A percentile compares a stretch with the other conserved stretches of the same genome.
Conservation (phyloP, 2,113 vertebrate genomes). For the Cyanoderma ruficeps region DNA sequence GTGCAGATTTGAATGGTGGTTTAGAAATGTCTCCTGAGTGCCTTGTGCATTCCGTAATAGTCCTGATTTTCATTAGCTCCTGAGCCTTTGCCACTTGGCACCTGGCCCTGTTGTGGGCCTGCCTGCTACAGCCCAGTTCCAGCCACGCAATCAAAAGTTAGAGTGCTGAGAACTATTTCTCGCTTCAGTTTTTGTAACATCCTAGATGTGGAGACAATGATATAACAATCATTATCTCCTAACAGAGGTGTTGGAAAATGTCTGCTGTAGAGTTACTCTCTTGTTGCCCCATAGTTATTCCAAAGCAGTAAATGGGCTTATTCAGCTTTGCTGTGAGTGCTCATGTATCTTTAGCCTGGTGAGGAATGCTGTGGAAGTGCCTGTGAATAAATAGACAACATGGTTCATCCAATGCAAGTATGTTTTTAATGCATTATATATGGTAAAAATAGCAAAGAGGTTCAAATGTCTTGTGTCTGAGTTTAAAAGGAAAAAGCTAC, state of each 20-base stretch:
- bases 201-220: not conserved
- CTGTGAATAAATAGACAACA: not conserved
- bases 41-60: not conserved
- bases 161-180: not conserved
- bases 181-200: not conserved
- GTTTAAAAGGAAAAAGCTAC: not conserved
- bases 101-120: not conserved
- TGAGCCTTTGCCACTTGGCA: not conserved
- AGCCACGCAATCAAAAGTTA: not conserved
- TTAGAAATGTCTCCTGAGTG: not conserved
- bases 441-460: not conserved
- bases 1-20: not conserved
- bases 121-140: not conserved
- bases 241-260: not conserved
- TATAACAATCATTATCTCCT: not conserved
- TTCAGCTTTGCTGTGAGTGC: not conserved
- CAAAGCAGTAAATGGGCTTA: not conserved
- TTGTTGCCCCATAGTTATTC: not conserved
- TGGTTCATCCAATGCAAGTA: not conserved
- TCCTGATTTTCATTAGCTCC: not conserved
- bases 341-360: not conserved
- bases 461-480: not conserved
- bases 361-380: not conserved
- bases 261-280: not conserved
- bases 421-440: not conserved